Conservation (phyloP, 2,797 vertebrate species). For the Spinus pinus region DNA sequence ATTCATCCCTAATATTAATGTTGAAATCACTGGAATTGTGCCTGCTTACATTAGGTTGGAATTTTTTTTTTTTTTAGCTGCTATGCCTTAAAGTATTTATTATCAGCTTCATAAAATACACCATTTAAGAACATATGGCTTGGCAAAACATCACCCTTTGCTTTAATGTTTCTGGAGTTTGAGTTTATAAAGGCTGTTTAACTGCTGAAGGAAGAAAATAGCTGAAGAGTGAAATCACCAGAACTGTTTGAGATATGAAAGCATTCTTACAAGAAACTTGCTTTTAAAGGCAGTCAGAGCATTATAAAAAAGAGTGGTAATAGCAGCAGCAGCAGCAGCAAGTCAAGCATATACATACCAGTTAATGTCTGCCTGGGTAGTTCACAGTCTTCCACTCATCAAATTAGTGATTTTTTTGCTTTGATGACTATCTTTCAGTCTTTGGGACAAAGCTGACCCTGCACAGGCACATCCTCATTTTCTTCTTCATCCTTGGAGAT, state of each 20-base stretch:
- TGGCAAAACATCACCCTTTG: constrained; percentile 17
- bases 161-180: constrained; percentile 18
- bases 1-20: not conserved
- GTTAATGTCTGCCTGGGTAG: not conserved
- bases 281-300: not conserved
- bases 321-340: not conserved
- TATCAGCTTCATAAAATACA: constrained; percentile 39
- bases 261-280: not conserved
- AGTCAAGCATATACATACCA: not conserved
- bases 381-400: not conserved
- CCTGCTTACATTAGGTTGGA: not conserved
- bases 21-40: not conserved
- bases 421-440: not conserved
- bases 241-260: not conserved
- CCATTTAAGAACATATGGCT: constrained; percentile 37
- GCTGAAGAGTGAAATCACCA: not conserved
- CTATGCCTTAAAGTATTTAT: constrained; percentile 28
- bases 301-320: not conserved
- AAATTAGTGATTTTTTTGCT: not conserved
- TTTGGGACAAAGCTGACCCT: not conserved
- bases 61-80: not conserved
- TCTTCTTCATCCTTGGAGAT: not conserved
- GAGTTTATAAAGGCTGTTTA: not conserved
- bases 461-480: not conserved
- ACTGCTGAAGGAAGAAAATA: constrained; percentile 12